phyloP scores from a whole-genome alignment of 1,140 invertebrate species.

The Tetranychus urticae region DNA sequence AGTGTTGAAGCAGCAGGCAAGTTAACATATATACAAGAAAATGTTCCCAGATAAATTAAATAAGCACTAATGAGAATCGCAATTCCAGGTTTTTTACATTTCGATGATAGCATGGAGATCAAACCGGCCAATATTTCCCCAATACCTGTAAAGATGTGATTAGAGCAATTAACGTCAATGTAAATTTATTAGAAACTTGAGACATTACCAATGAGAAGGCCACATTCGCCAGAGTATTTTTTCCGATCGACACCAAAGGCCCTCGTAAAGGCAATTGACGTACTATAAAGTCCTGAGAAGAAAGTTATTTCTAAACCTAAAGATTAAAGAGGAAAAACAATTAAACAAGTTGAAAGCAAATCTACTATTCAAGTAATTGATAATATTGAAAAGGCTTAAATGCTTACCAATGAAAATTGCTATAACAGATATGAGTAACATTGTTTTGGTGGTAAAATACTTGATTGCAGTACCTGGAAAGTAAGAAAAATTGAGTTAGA shows the following conservation, averaged over 20 bases:
- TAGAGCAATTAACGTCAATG: slow-evolving; percentile 21
- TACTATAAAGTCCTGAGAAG: slow-evolving; percentile 83
- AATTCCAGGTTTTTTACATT: slow-evolving; percentile 51
- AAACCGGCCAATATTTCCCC: slow-evolving; percentile 36
- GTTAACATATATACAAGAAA: slow-evolving; percentile 62
- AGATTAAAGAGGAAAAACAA: not conserved
- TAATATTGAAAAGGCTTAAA: no score
- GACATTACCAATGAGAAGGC: slow-evolving; percentile 54
- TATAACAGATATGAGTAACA: no score
- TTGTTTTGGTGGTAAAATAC: no score
- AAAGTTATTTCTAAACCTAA: slow-evolving; percentile 71
- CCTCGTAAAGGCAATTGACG: slow-evolving; percentile 57
- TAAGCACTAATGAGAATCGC: slow-evolving; percentile 64
- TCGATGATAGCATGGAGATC: slow-evolving; percentile 67
- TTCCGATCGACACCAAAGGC: slow-evolving; percentile 49
- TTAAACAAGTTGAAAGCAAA: no score
- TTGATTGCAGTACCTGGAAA: no score
- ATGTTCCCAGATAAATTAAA: slow-evolving; percentile 48
- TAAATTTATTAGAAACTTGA: no score
- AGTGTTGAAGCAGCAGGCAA: slow-evolving; percentile 54
- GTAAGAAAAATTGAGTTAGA: no score
- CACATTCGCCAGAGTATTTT: slow-evolving; percentile 62
- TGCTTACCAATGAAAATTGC: no score
- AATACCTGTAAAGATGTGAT: slow-evolving; percentile 24
- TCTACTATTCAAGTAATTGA: no score